Evolutionary conservation across 2,888 invertebrate genomes (phyloP).

Genomic region (Chloroclysta siterata): DNA sequence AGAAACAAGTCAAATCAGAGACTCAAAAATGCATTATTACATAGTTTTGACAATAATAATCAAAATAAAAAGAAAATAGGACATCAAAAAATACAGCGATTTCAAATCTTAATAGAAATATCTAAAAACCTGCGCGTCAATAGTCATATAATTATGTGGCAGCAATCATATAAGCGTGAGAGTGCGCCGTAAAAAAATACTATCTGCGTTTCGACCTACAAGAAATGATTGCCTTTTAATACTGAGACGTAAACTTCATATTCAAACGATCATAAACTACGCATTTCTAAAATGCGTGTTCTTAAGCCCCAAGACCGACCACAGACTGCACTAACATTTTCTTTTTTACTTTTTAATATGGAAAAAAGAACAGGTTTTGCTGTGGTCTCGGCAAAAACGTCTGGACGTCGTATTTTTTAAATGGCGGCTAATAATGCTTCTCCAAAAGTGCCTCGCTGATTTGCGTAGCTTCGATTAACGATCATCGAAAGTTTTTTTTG

Average conservation of each 20-base stretch:
- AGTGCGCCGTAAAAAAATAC: background rate
- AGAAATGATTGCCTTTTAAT: conserved; percentile 6
- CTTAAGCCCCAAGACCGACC: conserved; percentile 25
- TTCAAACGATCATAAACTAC: conserved; percentile 16
- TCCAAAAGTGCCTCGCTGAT: conserved; percentile 38
- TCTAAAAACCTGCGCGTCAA: no score
- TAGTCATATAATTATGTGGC: background rate
- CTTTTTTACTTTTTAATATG: conserved; percentile 32
- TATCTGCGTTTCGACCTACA: background rate
- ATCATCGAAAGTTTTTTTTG: conserved; percentile 25
- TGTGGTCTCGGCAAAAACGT: conserved; percentile 40
- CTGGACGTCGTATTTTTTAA: conserved; percentile 41
- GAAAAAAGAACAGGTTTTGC: conserved; percentile 40
- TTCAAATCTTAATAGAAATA: background rate
- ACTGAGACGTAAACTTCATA: conserved; percentile 15
- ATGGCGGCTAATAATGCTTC: conserved; percentile 40
- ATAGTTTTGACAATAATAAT: background rate
- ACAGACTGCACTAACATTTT: conserved; percentile 28
- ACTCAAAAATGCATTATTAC: background rate
- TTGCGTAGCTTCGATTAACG: conserved; percentile 52
- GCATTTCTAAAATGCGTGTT: conserved; percentile 25
- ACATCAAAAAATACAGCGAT: no score
- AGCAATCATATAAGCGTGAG: background rate
- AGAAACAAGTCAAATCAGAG: background rate
- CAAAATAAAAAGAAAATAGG: no score